A percentile compares a stretch with the other conserved stretches of the same genome.
Evolutionary conservation across 2,888 invertebrate genomes (phyloP).

Genomic region (Scelioninae gen. 2): DNA sequence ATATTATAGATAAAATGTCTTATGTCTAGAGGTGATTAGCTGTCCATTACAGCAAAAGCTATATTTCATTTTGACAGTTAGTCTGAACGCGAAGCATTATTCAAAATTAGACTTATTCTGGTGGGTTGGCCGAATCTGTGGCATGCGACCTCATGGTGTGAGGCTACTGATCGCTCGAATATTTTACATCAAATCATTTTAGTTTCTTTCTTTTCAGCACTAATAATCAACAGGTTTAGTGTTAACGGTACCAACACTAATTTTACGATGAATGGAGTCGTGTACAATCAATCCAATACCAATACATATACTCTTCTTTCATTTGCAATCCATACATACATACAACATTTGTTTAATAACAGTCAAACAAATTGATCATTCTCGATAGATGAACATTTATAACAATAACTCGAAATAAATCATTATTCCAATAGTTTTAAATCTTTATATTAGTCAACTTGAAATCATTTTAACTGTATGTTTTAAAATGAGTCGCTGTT

Average conservation of each 20-base stretch:
- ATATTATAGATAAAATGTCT: slow-evolving; percentile 56
- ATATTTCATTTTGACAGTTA: slow-evolving; percentile 45
- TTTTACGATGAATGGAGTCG: slow-evolving; percentile 44
- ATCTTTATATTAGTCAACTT: too few species aligned
- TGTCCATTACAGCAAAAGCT: slow-evolving; percentile 18
- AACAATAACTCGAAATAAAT: too few species aligned
- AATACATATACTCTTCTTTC: too few species aligned
- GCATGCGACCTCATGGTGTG: slow-evolving; percentile 58
- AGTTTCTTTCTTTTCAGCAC: slow-evolving; percentile 41
- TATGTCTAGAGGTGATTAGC: slow-evolving; percentile 34
- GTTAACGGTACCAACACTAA: slow-evolving; percentile 48
- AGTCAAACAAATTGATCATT: too few species aligned
- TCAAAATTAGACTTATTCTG: slow-evolving; percentile 57
- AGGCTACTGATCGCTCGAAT: slow-evolving; percentile 55
- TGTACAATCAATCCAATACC: too few species aligned
- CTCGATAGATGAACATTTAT: too few species aligned
- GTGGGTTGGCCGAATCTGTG: slow-evolving; percentile 51
- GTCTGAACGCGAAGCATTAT: slow-evolving; percentile 45
- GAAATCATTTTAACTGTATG: too few species aligned
- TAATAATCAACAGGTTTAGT: slow-evolving; percentile 41
- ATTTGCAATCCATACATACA: too few species aligned
- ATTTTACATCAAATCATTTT: slow-evolving; percentile 49
- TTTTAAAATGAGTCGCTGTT: too few species aligned
- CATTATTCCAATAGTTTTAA: too few species aligned
- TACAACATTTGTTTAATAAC: too few species aligned